phyloP scores from a whole-genome alignment of 2,113 vertebrate species.

The Pterocles gutturalis region DNA sequence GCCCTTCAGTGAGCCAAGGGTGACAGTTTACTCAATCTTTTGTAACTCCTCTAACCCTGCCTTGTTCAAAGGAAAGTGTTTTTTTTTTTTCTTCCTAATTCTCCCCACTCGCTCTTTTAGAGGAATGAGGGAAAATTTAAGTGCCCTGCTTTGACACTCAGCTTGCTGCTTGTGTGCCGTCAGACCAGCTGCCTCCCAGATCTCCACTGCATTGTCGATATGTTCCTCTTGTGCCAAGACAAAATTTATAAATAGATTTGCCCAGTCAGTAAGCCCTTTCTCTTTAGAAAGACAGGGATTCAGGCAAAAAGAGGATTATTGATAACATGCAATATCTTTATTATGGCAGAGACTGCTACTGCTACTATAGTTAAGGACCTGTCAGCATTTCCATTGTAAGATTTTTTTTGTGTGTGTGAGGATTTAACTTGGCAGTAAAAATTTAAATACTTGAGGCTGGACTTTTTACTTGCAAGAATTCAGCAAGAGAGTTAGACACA shows the following conservation, averaged over 20 bases:
- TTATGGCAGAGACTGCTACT: slow-evolving; percentile 44
- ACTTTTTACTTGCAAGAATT: slow-evolving; percentile 40
- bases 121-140: slow-evolving; percentile 56
- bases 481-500: background rate
- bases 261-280: slow-evolving; percentile 71
- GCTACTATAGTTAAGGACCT: slow-evolving; percentile 51
- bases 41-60: slow-evolving; percentile 15
- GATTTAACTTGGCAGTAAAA: slow-evolving; percentile 60
- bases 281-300: slow-evolving; percentile 70
- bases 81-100: background rate
- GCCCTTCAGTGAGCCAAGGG: slow-evolving; percentile 13
- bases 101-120: slow-evolving; percentile 11
- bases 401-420: background rate
- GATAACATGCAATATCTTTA: slow-evolving; percentile 69
- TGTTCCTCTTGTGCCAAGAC: slow-evolving; percentile 55
- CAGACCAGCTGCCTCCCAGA: slow-evolving; percentile 43
- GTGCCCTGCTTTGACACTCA: slow-evolving; percentile 46
- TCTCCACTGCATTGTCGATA: slow-evolving; percentile 14
- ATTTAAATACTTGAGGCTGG: slow-evolving; percentile 38
- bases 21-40: slow-evolving; percentile 53
- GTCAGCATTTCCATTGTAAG: slow-evolving; percentile 69
- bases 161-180: slow-evolving; percentile 26
- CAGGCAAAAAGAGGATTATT: slow-evolving; percentile 69
- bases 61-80: slow-evolving; percentile 25
- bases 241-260: slow-evolving; percentile 77